Evolutionary conservation across 2,888 invertebrate genomes (phyloP).

Genomic region (Andrena fulva): DNA sequence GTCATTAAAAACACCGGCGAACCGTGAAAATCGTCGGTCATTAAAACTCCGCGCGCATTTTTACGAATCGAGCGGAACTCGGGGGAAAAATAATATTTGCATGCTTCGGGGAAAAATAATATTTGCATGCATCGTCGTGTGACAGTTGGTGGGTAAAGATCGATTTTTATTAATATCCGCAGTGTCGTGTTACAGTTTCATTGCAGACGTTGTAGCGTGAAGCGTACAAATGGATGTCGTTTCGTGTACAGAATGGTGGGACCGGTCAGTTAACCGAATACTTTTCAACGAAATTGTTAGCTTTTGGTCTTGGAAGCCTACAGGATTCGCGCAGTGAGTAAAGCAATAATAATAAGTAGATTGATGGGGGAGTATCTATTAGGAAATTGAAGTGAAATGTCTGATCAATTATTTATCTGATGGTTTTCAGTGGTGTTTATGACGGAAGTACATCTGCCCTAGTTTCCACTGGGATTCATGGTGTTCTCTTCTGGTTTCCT

Average conservation of each 20-base stretch:
- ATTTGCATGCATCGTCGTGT: background rate
- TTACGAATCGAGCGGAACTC: constrained; percentile 1
- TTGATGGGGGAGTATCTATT: too few species aligned
- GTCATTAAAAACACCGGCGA: constrained; percentile 30
- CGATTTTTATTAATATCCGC: background rate
- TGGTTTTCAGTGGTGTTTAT: too few species aligned
- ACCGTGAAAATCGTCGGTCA: constrained; percentile 29
- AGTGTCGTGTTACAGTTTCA: too few species aligned
- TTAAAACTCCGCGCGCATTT: constrained; percentile 28
- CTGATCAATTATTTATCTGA: too few species aligned
- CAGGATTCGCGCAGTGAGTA: too few species aligned
- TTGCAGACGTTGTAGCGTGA: background rate
- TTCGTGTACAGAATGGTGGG: background rate
- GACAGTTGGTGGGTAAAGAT: background rate
- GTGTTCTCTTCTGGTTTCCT: too few species aligned
- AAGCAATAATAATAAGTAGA: too few species aligned
- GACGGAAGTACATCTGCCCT: too few species aligned
- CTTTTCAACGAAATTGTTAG: too few species aligned
- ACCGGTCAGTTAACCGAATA: background rate
- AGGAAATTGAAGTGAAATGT: too few species aligned
- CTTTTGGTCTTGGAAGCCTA: too few species aligned
- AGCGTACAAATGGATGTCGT: background rate
- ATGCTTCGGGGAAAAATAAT: background rate
- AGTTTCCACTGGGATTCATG: too few species aligned
- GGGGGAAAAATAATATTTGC: constrained; percentile 2